phyloP scores from a whole-genome alignment of 2,797 vertebrate species.

The Choloepus didactylus region DNA sequence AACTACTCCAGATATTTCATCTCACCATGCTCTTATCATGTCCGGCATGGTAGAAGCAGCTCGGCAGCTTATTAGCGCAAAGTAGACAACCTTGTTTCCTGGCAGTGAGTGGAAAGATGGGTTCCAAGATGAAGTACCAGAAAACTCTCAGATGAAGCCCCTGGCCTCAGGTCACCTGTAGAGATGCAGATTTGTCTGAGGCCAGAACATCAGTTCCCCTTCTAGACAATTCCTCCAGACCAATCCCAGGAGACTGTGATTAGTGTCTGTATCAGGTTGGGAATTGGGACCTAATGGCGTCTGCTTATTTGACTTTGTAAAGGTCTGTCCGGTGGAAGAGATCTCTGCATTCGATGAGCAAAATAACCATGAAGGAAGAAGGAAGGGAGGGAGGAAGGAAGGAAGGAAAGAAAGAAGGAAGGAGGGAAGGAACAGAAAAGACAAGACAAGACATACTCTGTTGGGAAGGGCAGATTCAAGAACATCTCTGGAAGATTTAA shows the following conservation, averaged over 20 bases:
- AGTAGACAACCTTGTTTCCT: conserved; percentile 55
- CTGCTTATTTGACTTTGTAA: conserved; percentile 55
- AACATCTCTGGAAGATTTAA: neutral
- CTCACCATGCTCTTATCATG: neutral
- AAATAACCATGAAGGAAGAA: neutral
- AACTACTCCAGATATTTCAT: conserved; percentile 86
- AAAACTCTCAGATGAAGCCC: neutral
- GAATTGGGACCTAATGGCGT: neutral
- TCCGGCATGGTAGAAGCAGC: conserved; percentile 47
- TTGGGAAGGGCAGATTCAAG: neutral
- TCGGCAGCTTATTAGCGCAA: conserved; percentile 54
- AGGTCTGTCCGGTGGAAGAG: neutral
- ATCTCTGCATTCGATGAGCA: conserved; percentile 42
- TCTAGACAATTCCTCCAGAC: neutral
- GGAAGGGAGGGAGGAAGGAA: accelerated
- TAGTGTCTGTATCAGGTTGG: neutral
- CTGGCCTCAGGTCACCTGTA: neutral
- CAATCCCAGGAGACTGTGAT: neutral
- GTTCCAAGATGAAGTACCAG: neutral
- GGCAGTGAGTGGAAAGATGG: neutral
- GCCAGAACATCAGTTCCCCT: neutral
- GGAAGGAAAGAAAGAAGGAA: too few species aligned
- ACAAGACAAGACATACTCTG: neutral
- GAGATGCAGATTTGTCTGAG: neutral
- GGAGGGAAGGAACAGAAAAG: neutral